A percentile compares a stretch with the other conserved stretches of the same genome.
Conservation (phyloP, 2,888 invertebrate genomes). For the Strigamia maritima region DNA sequence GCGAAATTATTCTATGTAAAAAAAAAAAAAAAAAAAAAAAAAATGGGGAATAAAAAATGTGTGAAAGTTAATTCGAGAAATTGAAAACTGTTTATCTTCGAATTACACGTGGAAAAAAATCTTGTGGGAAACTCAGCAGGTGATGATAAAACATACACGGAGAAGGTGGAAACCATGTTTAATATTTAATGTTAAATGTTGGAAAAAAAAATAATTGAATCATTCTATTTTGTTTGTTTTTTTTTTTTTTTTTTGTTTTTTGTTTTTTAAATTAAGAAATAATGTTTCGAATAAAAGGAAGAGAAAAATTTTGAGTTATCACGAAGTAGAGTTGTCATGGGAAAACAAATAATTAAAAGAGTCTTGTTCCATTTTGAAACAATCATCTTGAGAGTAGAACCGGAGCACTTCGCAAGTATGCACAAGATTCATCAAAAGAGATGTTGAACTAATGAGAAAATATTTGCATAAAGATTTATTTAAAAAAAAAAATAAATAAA, state of each 20-base stretch:
- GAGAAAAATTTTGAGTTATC: not conserved
- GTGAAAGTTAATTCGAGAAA: not conserved
- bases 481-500: not conserved
- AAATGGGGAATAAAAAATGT: not conserved
- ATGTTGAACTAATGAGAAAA: slow-evolving; percentile 1
- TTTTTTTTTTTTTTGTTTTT: not conserved
- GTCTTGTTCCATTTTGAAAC: slow-evolving; percentile 5
- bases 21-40: not conserved
- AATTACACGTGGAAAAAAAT: not conserved
- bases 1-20: not conserved
- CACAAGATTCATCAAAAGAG: not conserved
- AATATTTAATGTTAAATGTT: not conserved
- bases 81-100: not conserved
- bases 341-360: not conserved
- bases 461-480: not conserved
- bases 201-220: not conserved
- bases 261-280: not conserved
- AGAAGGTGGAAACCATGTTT: not conserved
- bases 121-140: not conserved
- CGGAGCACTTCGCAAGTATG: not conserved
- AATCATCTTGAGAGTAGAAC: not conserved
- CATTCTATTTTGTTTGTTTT: not conserved
- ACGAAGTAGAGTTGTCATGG: not conserved
- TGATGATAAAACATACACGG: not conserved
- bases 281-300: not conserved